Percentiles rank a stretch among this genome's conserved stretches.
These are phyloP conservation scores for Orycteropus afer DNA, from an alignment of 2,113 vertebrate genomes.

Conservation along the genomic window DNA sequence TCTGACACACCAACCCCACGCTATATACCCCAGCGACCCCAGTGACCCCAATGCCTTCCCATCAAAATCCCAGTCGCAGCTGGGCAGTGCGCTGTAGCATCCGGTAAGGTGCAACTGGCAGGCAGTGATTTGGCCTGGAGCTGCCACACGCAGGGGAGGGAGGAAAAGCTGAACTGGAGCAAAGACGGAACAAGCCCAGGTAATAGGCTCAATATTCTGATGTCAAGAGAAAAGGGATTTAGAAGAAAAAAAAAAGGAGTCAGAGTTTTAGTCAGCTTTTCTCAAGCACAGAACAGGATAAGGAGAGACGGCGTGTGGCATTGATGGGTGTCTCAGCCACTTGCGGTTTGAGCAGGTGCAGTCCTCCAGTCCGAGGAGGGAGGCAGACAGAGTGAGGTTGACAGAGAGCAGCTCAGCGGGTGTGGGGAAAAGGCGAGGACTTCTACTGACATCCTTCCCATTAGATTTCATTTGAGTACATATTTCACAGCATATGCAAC, in stretches of 20 bases:
- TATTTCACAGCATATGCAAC: not conserved
- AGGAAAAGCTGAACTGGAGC: not conserved
- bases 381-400: accelerated
- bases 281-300: not conserved
- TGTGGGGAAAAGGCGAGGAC: not conserved
- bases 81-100: not conserved
- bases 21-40: no score
- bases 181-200: not conserved
- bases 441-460: no score
- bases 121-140: not conserved
- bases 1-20: accelerated
- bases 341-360: no score
- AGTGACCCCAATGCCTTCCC: no score
- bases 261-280: not conserved
- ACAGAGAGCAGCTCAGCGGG: no score
- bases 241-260: not conserved
- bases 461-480: not conserved
- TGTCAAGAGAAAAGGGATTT: not conserved
- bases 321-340: not conserved
- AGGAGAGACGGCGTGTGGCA: not conserved
- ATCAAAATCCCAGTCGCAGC: not conserved
- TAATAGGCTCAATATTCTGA: not conserved
- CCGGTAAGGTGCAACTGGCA: not conserved
- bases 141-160: no score
- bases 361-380: no score